Conservation (phyloP, 1,140 invertebrate species). For the Drosophila mauritiana region DNA sequence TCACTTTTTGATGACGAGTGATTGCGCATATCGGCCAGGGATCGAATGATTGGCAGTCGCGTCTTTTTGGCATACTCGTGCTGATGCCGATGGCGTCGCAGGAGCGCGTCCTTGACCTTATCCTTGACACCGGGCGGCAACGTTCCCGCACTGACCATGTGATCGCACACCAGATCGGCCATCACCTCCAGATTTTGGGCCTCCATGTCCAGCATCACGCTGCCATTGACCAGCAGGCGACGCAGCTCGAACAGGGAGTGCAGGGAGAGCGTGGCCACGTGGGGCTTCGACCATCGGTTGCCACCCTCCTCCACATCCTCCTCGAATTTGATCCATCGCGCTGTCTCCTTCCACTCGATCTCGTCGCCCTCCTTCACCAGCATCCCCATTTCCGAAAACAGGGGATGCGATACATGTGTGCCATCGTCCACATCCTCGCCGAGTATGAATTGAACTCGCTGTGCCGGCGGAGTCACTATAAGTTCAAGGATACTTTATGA, state of each 20-base stretch:
- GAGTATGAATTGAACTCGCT: constrained; percentile 97
- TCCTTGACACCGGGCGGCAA: constrained; percentile 91
- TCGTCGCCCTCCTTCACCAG: constrained; percentile 94
- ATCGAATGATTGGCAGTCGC: constrained; percentile 97
- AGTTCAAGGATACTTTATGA: background rate
- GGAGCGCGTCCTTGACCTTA: constrained; percentile 93
- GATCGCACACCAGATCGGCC: constrained; percentile 95
- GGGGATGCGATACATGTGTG: constrained; percentile 92
- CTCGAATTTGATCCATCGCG: constrained; percentile 98
- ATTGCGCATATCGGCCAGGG: constrained; percentile 97
- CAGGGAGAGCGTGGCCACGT: constrained; percentile 95
- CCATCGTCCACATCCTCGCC: constrained; percentile 96
- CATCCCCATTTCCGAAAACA: constrained; percentile 98
- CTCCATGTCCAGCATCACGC: constrained; percentile 96
- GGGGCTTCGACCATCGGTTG: constrained; percentile 97
- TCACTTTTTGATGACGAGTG: constrained; percentile 98
- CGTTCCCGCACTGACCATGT: constrained; percentile 93
- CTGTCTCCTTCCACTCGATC: constrained; percentile 98
- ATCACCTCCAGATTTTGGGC: constrained; percentile 93
- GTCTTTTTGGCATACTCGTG: constrained; percentile 93
- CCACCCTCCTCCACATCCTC: constrained; percentile 97
- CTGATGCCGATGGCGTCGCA: constrained; percentile 97
- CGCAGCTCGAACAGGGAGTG: constrained; percentile 96
- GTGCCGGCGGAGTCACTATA: constrained; percentile 93
- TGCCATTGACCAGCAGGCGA: constrained; percentile 94